Evolutionary conservation across 1,140 invertebrate species (phyloP).

Genomic region (Zaprionus camerounensis): DNA sequence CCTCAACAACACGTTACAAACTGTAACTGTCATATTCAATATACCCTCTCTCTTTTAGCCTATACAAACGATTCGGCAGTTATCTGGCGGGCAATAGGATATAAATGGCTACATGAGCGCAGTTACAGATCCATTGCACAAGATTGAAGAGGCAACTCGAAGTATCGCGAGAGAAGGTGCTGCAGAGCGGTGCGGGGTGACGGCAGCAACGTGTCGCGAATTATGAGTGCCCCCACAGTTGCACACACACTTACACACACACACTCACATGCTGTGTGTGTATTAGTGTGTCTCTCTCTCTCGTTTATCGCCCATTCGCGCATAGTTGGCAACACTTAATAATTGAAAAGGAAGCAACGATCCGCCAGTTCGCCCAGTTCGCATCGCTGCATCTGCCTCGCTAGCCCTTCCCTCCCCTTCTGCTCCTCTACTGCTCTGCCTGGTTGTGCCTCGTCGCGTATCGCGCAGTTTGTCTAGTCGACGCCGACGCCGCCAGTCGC

Average conservation of each 20-base stretch:
- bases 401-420: not conserved
- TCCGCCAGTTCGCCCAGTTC: constrained; percentile 57
- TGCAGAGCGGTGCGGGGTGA: not conserved
- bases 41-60: not conserved
- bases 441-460: constrained; percentile 26
- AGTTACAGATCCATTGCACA: constrained; percentile 67
- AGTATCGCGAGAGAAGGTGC: not conserved
- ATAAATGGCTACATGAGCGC: constrained; percentile 71
- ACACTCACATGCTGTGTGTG: not conserved
- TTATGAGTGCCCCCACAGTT: constrained; percentile 60
- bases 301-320: constrained; percentile 78
- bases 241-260: constrained; percentile 33
- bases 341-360: constrained; percentile 80
- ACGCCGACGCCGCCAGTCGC: constrained; percentile 43
- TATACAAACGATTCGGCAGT: constrained; percentile 39
- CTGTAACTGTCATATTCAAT: not conserved
- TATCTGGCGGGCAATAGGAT: constrained; percentile 65
- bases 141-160: constrained; percentile 65
- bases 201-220: constrained; percentile 59
- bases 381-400: constrained; percentile 34
- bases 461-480: constrained; percentile 54
- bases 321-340: constrained; percentile 73
- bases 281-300: constrained; percentile 28
- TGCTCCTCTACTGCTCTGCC: not conserved
- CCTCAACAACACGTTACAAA: not conserved